Conservation (phyloP, 35 echinoderm and acorn worm genomes). For the Anneissia japonica region DNA sequence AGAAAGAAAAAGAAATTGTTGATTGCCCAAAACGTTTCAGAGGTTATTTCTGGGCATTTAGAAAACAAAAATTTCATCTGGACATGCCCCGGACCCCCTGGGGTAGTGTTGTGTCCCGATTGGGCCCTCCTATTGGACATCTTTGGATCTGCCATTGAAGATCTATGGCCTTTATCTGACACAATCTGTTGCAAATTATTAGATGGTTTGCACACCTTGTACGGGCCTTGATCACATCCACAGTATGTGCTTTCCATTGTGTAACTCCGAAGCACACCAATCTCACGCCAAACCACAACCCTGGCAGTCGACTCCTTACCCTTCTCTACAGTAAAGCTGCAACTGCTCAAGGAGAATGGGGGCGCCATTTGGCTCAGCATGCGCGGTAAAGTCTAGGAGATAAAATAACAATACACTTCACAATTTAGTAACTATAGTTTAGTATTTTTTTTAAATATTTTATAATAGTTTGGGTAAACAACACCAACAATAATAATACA, state of each 20-base stretch:
- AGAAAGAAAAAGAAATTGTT: neutral
- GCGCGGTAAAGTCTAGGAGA: constrained; percentile 70
- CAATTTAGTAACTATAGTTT: too few relatives aligned
- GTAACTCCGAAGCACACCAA: constrained; percentile 76
- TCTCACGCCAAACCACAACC: constrained; percentile 96
- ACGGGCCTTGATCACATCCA: constrained; percentile 84
- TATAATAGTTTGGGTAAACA: too few relatives aligned
- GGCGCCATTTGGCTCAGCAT: constrained; percentile 68
- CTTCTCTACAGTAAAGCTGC: constrained; percentile 86
- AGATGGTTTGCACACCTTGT: constrained; percentile 86
- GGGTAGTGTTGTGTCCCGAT: too few relatives aligned
- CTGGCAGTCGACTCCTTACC: constrained; percentile 81
- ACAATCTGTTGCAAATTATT: too few relatives aligned
- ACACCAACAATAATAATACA: too few relatives aligned
- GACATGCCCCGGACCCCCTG: too few relatives aligned
- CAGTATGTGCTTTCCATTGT: constrained; percentile 99
- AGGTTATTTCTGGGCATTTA: neutral
- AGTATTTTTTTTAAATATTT: too few relatives aligned
- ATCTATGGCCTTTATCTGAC: too few relatives aligned
- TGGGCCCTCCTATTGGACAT: too few relatives aligned
- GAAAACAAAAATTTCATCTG: too few relatives aligned
- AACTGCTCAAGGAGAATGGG: constrained; percentile 64
- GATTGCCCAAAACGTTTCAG: neutral
- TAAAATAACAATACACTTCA: neutral
- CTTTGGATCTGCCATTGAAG: too few relatives aligned